Percentiles rank a stretch among this genome's conserved stretches.
phyloP scores from a whole-genome alignment of 2,113 vertebrate genomes.

The Equus quagga region DNA sequence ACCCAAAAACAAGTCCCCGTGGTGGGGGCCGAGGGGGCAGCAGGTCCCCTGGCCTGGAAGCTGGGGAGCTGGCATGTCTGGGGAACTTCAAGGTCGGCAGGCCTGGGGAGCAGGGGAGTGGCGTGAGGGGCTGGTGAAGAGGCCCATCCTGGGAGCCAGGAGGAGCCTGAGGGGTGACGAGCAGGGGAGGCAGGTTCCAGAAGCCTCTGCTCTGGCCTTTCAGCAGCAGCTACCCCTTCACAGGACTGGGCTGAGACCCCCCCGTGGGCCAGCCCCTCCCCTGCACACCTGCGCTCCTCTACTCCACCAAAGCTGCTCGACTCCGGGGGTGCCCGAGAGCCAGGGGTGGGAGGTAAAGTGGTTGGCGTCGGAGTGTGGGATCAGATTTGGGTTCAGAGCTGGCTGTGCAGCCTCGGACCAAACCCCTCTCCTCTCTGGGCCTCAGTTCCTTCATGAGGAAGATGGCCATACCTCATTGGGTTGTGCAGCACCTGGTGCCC shows the following conservation, averaged over 20 bases:
- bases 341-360: neutral
- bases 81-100: neutral
- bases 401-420: neutral
- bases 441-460: neutral
- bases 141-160: fast-evolving
- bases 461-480: neutral
- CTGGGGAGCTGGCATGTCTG: neutral
- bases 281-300: neutral
- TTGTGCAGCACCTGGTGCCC: neutral
- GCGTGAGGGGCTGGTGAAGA: fast-evolving
- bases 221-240: neutral
- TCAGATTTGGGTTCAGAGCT: neutral
- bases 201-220: neutral
- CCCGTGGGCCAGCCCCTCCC: neutral
- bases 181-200: neutral
- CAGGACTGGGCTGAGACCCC: neutral
- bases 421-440: neutral
- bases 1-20: fast-evolving
- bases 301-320: neutral
- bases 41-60: neutral
- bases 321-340: neutral
- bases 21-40: fast-evolving
- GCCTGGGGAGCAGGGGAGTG: neutral
- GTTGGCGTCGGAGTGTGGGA: neutral
- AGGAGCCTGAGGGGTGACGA: neutral